Base-by-base conservation (phyloP, 2,113 vertebrate species). In the Baryphthengus martii region DNA sequence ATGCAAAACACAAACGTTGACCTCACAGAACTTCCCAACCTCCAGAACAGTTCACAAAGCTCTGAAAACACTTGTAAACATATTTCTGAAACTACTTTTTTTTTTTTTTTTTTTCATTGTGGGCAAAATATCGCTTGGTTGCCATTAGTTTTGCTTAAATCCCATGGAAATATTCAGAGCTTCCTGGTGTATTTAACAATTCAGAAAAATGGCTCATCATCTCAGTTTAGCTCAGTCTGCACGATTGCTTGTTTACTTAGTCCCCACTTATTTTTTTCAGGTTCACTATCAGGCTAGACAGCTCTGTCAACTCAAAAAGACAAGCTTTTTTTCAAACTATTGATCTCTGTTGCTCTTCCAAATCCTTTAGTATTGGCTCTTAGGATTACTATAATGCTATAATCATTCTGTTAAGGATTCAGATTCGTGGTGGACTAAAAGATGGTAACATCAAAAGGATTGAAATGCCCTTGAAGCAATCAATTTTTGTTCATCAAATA, bases 381-480 rank as follows among this genome's bases (percentile, higher is more conserved):
- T 97, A 98, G 98, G 98, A 98, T 98, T 98, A 99, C 98, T 98
- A 98, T 98, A 98, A 98, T 98, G 98, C 98, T 98, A 98, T 98
- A 98, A 98, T 98, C 98, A 98, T 98, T 98, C 97, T 98, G 98
- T 98, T 98, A 98, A 98, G 97, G 97, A 98, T 98, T 98, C 98
- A 98, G 97, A 98, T 98, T 98, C 97, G 98, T 98, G 97, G 97
- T 97, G 91, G 94, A 96, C 97, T 97, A 97, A 98, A 96, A 98
- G 97, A 97, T 98, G 96, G 96, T 96, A 98, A 98, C 98, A 98
- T 98, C 98, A 98, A 98, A 98, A 98, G 97, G 97, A 97, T 94
- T 98, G 97, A 98, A 98, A 98, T 98, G 98, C 97, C 98, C 98
- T 98, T 98, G 98, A 98, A 98, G 97, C 98, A 97, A 98, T 98